phyloP scores from a whole-genome alignment of 2,113 vertebrate genomes.

The Nibea albiflora region DNA sequence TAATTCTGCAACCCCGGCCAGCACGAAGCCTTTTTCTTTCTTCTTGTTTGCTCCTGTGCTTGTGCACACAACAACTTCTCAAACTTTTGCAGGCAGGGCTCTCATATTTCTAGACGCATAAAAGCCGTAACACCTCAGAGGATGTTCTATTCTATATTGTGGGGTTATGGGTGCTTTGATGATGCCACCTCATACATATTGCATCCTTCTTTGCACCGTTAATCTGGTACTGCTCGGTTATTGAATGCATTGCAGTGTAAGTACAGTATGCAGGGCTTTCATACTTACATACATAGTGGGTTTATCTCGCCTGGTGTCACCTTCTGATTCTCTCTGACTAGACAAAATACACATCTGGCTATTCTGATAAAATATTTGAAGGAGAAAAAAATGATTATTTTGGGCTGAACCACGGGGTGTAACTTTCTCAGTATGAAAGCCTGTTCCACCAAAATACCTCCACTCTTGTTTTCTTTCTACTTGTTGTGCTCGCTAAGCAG shows the following conservation, averaged over 20 bases:
- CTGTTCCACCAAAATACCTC: neutral
- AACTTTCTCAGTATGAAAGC: neutral
- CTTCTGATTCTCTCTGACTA: neutral
- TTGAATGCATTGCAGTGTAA: neutral
- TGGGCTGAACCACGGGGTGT: no score
- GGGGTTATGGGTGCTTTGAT: neutral
- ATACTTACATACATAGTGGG: neutral
- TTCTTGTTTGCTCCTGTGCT: neutral
- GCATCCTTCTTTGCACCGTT: neutral
- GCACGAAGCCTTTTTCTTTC: no score
- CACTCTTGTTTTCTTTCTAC: neutral
- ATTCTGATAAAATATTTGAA: neutral
- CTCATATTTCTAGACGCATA: neutral
- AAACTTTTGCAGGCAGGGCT: neutral
- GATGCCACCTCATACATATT: neutral
- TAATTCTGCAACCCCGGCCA: neutral
- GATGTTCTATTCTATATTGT: neutral
- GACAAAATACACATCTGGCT: neutral
- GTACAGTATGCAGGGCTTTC: neutral
- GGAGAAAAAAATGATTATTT: neutral
- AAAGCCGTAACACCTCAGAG: neutral
- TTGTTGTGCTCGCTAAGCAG: neutral
- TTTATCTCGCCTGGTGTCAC: neutral
- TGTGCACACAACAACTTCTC: neutral
- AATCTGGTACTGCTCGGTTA: no score